Evolutionary conservation across 2,888 invertebrate species (phyloP).

Genomic region (Hydrotaea cyrtoneurina): DNA sequence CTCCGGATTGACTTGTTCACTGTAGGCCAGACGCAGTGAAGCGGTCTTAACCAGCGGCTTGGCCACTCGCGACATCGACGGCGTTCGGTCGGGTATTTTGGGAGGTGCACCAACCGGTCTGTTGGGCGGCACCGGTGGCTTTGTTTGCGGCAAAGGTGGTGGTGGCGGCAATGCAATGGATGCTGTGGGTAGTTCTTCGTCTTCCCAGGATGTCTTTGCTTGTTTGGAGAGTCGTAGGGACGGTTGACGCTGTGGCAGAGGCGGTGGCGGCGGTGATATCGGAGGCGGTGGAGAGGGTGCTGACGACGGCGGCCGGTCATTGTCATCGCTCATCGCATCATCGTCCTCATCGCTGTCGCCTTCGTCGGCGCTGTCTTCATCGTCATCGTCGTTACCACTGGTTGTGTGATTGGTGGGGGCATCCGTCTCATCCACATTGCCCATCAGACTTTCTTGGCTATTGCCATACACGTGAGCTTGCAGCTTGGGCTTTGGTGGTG

Average conservation of each 20-base stretch:
- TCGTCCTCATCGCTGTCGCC: too few species aligned
- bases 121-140: slow-evolving; percentile 55
- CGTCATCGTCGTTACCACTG: slow-evolving; percentile 45
- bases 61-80: slow-evolving; percentile 73
- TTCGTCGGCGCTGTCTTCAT: slow-evolving; percentile 51
- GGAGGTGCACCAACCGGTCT: slow-evolving; percentile 67
- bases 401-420: neutral
- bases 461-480: slow-evolving; percentile 71
- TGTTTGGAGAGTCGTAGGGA: neutral
- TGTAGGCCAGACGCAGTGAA: slow-evolving; percentile 77
- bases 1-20: slow-evolving; percentile 76
- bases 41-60: slow-evolving; percentile 78
- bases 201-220: slow-evolving; percentile 73
- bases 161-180: slow-evolving; percentile 70
- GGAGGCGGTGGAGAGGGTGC: slow-evolving; percentile 73
- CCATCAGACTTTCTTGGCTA: slow-evolving; percentile 75
- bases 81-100: slow-evolving; percentile 72
- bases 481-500: slow-evolving; percentile 33
- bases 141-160: slow-evolving; percentile 68
- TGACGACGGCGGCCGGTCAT: slow-evolving; percentile 71
- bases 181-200: slow-evolving; percentile 69
- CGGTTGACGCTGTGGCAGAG: slow-evolving; percentile 65
- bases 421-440: slow-evolving; percentile 68
- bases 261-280: slow-evolving; percentile 70
- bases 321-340: slow-evolving; percentile 42